Evolutionary conservation across 2,113 vertebrate species (phyloP).

Genomic region (crab-eating macaque (Macaca fascicularis)): DNA sequence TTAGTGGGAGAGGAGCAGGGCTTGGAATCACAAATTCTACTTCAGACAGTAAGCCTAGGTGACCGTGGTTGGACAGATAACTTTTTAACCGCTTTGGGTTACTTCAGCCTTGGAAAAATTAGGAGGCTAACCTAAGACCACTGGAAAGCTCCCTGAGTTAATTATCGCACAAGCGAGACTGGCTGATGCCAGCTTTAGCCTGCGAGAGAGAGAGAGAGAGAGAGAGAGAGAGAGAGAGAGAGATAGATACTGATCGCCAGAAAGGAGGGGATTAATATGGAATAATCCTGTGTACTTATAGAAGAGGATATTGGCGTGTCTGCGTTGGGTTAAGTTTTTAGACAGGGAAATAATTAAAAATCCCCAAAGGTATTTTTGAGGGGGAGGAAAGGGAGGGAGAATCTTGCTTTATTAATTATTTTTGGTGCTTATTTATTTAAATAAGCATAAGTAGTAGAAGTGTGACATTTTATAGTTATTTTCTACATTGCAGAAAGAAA

Average conservation of each 20-base stretch:
- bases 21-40: not conserved
- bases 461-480: conserved; percentile 6
- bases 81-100: not conserved
- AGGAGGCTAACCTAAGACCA: not conserved
- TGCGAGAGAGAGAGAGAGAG: not conserved
- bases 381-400: not conserved
- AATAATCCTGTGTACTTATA: not conserved
- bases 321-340: not conserved
- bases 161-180: not conserved
- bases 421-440: conserved; percentile 38
- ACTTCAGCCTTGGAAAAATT: not conserved
- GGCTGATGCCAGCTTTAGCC: not conserved
- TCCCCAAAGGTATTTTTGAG: not conserved
- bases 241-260: not conserved
- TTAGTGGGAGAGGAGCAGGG: not conserved
- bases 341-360: not conserved
- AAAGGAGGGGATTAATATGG: not conserved
- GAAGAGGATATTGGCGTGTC: not conserved
- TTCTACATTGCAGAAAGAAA: conserved; percentile 52
- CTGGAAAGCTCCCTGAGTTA: not conserved
- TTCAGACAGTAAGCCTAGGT: not conserved
- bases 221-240: not conserved
- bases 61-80: not conserved
- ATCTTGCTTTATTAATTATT: conserved; percentile 34
- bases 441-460: not conserved